Conservation (phyloP, 2,113 vertebrate genomes). For the Tragelaphus strepsiceros region DNA sequence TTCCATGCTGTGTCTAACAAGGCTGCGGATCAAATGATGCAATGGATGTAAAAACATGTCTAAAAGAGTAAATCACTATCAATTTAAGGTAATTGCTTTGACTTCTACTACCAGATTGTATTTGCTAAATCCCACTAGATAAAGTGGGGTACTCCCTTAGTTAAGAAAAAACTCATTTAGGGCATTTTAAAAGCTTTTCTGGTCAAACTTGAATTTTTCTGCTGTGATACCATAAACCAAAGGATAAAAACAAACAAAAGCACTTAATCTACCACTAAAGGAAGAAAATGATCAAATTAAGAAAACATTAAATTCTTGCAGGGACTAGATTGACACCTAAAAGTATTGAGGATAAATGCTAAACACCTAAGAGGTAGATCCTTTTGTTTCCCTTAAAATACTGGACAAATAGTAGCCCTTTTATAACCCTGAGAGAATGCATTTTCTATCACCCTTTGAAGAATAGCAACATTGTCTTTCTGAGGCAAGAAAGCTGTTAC, state of each 20-base stretch:
- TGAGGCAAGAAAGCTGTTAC: not conserved
- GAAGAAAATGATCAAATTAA: not conserved
- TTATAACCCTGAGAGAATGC: not conserved
- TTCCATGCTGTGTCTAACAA: not conserved
- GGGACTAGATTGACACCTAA: not conserved
- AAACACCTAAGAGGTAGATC: not conserved
- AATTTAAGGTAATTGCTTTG: not conserved
- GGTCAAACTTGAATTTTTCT: conserved; percentile 12
- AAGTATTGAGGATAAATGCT: not conserved
- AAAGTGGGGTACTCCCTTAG: not conserved
- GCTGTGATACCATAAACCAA: not conserved
- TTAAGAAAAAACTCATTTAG: not conserved
- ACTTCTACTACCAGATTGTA: not conserved
- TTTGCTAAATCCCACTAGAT: not conserved
- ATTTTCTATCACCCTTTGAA: not conserved
- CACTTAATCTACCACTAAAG: not conserved
- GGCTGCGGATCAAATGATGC: not conserved
- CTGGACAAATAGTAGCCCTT: not conserved
- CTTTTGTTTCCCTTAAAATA: not conserved
- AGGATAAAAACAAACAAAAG: not conserved
- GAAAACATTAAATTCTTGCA: not conserved
- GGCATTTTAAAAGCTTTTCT: not conserved
- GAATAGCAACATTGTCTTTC: not conserved
- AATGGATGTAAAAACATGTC: not conserved
- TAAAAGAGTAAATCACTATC: not conserved